Conservation (phyloP, 2,113 vertebrate genomes). For the Festucalex cinctus region DNA sequence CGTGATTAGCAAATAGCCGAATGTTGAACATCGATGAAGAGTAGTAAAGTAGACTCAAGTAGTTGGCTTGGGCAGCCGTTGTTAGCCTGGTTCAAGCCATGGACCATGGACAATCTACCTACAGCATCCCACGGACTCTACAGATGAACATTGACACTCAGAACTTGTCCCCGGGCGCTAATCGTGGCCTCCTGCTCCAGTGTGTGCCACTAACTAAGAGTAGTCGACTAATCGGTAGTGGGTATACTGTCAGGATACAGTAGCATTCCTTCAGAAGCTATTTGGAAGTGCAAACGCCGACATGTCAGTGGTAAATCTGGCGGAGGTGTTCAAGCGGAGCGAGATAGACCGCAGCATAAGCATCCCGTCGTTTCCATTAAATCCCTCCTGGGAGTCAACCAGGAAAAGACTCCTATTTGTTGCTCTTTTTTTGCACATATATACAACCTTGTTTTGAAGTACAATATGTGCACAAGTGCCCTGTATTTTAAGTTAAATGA, state of each 20-base stretch:
- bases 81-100: no score
- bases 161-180: no score
- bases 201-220: no score
- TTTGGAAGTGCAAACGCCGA: neutral
- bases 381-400: neutral
- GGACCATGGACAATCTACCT: no score
- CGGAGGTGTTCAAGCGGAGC: slow-evolving; percentile 6
- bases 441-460: slow-evolving; percentile 36
- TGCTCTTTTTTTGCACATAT: slow-evolving; percentile 10
- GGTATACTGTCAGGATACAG: neutral
- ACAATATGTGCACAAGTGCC: slow-evolving; percentile 13
- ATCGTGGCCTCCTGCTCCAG: no score
- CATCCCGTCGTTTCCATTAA: neutral
- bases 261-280: neutral
- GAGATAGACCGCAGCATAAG: neutral
- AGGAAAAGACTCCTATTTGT: slow-evolving; percentile 5
- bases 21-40: no score
- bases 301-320: slow-evolving; percentile 4
- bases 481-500: slow-evolving; percentile 39
- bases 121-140: no score
- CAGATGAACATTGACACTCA: no score
- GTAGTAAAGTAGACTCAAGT: no score
- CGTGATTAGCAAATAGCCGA: no score
- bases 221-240: neutral
- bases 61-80: no score